Percentiles rank a stretch among this genome's conserved stretches.
These are phyloP conservation scores for Lasioglossum albipes DNA, from an alignment of 1,140 invertebrate species.

Conservation along the genomic window DNA sequence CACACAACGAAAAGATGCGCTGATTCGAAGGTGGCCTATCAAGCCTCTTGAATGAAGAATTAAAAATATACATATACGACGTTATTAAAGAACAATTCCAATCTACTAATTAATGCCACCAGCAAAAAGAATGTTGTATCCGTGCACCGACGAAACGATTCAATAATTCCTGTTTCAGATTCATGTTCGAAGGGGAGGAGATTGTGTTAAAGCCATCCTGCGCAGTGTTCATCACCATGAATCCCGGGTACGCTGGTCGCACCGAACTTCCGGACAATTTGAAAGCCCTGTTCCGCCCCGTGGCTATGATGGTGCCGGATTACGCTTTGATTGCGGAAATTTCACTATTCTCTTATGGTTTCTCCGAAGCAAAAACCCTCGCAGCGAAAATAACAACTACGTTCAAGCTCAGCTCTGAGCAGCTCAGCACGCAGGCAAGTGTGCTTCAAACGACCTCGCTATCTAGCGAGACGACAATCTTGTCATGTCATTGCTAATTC, in stretches of 20 bases:
- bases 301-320: constrained; percentile 90
- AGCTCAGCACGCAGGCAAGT: constrained; percentile 83
- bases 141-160: too few relatives aligned
- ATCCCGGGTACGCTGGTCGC: constrained; percentile 87
- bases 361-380: constrained; percentile 83
- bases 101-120: too few relatives aligned
- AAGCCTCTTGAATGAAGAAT: too few relatives aligned
- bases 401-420: constrained; percentile 86
- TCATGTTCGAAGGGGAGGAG: constrained; percentile 85
- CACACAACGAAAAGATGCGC: too few relatives aligned
- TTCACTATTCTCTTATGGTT: constrained; percentile 86
- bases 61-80: too few relatives aligned
- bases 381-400: constrained; percentile 87
- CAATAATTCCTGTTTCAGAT: constrained; percentile 64
- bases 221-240: constrained; percentile 89
- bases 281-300: constrained; percentile 87
- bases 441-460: too few relatives aligned
- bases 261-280: constrained; percentile 88
- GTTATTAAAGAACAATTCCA: too few relatives aligned
- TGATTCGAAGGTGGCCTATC: too few relatives aligned
- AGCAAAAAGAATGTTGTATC: too few relatives aligned
- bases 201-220: constrained; percentile 83
- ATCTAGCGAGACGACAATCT: too few relatives aligned
- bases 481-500: too few relatives aligned
- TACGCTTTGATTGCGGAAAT: constrained; percentile 88